Evolutionary conservation across 1,140 invertebrate genomes (phyloP), one percentile per base, ranked within the genome.

Genomic region (Magallana ariakensis): DNA sequence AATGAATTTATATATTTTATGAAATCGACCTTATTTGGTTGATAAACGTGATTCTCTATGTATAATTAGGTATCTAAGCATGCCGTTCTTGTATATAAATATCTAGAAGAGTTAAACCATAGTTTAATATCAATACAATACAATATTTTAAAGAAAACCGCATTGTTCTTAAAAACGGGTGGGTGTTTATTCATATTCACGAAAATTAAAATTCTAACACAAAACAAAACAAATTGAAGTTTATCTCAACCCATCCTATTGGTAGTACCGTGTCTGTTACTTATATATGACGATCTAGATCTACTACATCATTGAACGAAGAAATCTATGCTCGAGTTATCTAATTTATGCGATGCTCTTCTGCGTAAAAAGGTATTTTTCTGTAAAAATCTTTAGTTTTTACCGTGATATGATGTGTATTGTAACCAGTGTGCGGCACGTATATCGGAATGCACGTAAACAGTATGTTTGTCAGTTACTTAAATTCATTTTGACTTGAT

Each of bases 401-500:
- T n/a, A 19, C 15, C 15, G 58, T 62, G 58, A n/a, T 58, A 13
- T 16, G 57, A 58, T 58, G 57, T 11, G 16, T 3, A 8, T 11
- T 58, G 57, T 13, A 13, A 58, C 57, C 10, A 13, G 57, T 58
- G 16, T 58, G 57, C 10, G 10, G 57, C 57, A 13, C 16, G 10
- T 11, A 58, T 11, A 60, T 60, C n/a, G 58, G 58, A n/a, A 60
- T 58, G 16, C 57, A 58, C 19, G 15, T 46, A 46, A 4, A 46
- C 58, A 62, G 19, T 62, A 62, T 62, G 58, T 62, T 62, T 62
- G 13, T n/a, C 19, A 16, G 58, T 62, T 16, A 62, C 58, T 62
- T 62, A 62, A 16, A 62, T 62, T 62, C 58, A 62, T 62, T 62
- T 62, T 62, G 58, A 62, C 8, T 62, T 62, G 58, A 62, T n/a